These are phyloP conservation scores for Cyphomyrus discorhynchus DNA, from an alignment of 2,113 vertebrate genomes.

Conservation along the genomic window DNA sequence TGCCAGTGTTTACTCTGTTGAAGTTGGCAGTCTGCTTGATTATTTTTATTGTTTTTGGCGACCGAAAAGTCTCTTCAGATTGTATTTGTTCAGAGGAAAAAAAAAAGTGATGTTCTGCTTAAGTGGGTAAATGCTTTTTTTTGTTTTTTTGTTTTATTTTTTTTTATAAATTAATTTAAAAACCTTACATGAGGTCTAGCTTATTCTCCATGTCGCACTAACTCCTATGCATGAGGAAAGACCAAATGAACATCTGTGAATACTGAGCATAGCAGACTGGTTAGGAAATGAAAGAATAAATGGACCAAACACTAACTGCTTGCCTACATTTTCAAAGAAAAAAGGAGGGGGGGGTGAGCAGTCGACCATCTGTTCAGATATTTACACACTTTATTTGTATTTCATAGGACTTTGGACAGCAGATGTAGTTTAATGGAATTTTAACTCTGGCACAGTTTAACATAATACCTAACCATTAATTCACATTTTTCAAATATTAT, in stretches of 20 bases:
- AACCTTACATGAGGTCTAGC: slow-evolving; percentile 34
- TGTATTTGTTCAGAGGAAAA: slow-evolving; percentile 57
- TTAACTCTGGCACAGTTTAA: background rate
- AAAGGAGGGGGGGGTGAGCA: background rate
- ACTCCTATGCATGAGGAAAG: slow-evolving; percentile 10
- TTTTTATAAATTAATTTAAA: slow-evolving; percentile 59
- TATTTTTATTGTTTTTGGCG: slow-evolving; percentile 50
- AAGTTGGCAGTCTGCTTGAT: slow-evolving; percentile 51
- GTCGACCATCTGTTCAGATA: background rate
- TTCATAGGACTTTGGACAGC: background rate
- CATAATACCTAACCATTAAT: background rate
- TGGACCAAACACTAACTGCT: slow-evolving; percentile 4
- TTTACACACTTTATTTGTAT: background rate
- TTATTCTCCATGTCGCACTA: slow-evolving; percentile 31
- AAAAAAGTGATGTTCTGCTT: slow-evolving; percentile 64
- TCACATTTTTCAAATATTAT: background rate
- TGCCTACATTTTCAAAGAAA: background rate
- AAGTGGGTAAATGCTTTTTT: slow-evolving; percentile 56
- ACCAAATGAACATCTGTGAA: background rate
- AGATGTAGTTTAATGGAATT: background rate
- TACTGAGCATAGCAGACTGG: background rate
- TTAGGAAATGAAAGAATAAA: background rate
- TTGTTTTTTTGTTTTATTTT: slow-evolving; percentile 29
- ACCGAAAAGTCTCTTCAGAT: slow-evolving; percentile 50
- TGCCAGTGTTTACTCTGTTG: slow-evolving; percentile 54